Percentiles rank a stretch among this genome's conserved stretches.
These are phyloP conservation scores for Protomyctophum bolini DNA, from an alignment of 2,113 vertebrate species.

Conservation along the genomic window DNA sequence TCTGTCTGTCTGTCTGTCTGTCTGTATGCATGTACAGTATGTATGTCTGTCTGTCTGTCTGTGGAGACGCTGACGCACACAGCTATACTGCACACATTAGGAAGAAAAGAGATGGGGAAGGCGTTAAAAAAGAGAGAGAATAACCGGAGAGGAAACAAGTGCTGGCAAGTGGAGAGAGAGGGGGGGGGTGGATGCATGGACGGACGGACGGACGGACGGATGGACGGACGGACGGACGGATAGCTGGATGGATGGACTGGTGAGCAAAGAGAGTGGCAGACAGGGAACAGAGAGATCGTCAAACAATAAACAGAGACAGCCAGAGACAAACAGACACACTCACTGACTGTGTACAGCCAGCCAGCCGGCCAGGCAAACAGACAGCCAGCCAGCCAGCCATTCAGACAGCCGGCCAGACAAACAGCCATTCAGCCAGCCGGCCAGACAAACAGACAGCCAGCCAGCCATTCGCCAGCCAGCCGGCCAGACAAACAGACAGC, in stretches of 20 bases:
- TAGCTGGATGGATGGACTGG: background rate
- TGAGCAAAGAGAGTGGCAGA: background rate
- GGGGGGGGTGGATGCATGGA: too few relatives aligned
- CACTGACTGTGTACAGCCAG: background rate
- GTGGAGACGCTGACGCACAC: constrained; percentile 28
- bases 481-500: background rate
- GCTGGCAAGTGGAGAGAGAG: too few relatives aligned
- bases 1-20: too few relatives aligned
- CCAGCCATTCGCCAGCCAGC: background rate
- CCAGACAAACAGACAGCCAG: background rate
- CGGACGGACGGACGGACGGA: too few relatives aligned
- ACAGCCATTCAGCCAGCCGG: background rate
- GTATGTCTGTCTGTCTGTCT: constrained; percentile 35
- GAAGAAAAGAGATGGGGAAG: too few relatives aligned
- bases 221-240: background rate
- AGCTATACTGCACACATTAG: constrained; percentile 3
- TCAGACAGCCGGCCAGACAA: background rate
- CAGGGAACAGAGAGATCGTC: background rate
- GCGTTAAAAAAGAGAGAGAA: background rate
- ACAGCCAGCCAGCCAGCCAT: background rate
- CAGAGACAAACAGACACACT: background rate
- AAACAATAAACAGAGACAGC: background rate
- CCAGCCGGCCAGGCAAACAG: background rate
- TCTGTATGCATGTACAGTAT: too few relatives aligned
- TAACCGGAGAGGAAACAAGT: background rate